Conservation (phyloP, 2,888 invertebrate species). For the Melitaea athalia region DNA sequence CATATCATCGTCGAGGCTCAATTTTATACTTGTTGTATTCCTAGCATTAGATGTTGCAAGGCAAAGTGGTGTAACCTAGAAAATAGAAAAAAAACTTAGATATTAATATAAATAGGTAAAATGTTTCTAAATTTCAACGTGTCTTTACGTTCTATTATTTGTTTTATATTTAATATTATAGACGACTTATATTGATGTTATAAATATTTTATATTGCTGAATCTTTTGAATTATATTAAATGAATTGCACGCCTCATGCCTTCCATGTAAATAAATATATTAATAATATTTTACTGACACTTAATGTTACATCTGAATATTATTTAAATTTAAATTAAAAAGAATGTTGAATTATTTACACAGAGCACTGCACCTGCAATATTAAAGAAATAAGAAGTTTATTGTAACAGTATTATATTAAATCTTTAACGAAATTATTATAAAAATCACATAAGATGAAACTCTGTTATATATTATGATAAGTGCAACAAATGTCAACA, state of each 20-base stretch:
- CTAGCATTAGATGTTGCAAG: slow-evolving; percentile 68
- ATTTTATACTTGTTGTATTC: slow-evolving; percentile 79
- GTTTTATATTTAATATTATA: slow-evolving; percentile 39
- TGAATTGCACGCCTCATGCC: slow-evolving; percentile 69
- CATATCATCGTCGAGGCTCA: slow-evolving; percentile 81
- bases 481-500: slow-evolving; percentile 6
- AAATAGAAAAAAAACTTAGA: slow-evolving; percentile 48
- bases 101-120: slow-evolving; percentile 46
- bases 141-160: slow-evolving; percentile 42
- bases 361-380: slow-evolving; percentile 36
- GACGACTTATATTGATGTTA: slow-evolving; percentile 26
- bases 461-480: slow-evolving; percentile 11
- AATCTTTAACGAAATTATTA: slow-evolving; percentile 13
- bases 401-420: slow-evolving; percentile 31
- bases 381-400: slow-evolving; percentile 34
- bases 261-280: slow-evolving; percentile 73
- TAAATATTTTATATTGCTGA: slow-evolving; percentile 41
- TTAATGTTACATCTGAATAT: slow-evolving; percentile 29
- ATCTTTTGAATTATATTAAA: slow-evolving; percentile 46
- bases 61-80: slow-evolving; percentile 61
- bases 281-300: slow-evolving; percentile 35
- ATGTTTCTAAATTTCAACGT: slow-evolving; percentile 53
- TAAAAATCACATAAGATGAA: slow-evolving; percentile 2
- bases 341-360: slow-evolving; percentile 39
- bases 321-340: slow-evolving; percentile 32